These are phyloP conservation scores for Drosophila nikananu DNA, from an alignment of 1,140 invertebrate genomes.

Conservation along the genomic window DNA sequence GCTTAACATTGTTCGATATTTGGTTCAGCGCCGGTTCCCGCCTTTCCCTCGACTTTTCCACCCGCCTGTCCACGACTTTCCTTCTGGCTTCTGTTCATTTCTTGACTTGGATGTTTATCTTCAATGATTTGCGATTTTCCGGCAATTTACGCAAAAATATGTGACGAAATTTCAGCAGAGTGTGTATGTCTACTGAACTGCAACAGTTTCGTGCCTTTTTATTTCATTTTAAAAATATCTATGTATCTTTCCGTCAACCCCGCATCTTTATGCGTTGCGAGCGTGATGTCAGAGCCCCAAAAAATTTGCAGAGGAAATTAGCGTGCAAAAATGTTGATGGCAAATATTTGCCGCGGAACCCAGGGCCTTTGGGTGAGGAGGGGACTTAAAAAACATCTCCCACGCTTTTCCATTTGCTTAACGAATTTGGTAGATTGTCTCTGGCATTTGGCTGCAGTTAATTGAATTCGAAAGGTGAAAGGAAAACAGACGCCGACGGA, in stretches of 20 bases:
- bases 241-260: slow-evolving; percentile 47
- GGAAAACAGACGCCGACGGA: slow-evolving; percentile 47
- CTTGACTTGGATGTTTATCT: slow-evolving; percentile 83
- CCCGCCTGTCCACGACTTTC: slow-evolving; percentile 5
- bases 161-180: slow-evolving; percentile 75
- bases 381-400: slow-evolving; percentile 38
- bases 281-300: slow-evolving; percentile 73
- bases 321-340: slow-evolving; percentile 82
- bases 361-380: not conserved
- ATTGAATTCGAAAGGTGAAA: slow-evolving; percentile 84
- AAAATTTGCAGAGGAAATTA: slow-evolving; percentile 78
- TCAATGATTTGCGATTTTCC: slow-evolving; percentile 83
- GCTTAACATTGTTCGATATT: slow-evolving; percentile 83
- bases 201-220: slow-evolving; percentile 64
- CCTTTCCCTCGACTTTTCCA: not conserved
- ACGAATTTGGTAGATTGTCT: slow-evolving; percentile 79
- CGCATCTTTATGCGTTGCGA: slow-evolving; percentile 69
- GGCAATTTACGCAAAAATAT: slow-evolving; percentile 84
- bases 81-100: slow-evolving; percentile 74
- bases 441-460: slow-evolving; percentile 77
- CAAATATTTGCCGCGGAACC: slow-evolving; percentile 68
- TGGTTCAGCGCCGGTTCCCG: slow-evolving; percentile 54
- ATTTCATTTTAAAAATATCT: slow-evolving; percentile 67
- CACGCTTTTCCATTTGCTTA: slow-evolving; percentile 78
- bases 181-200: slow-evolving; percentile 59